Percentiles rank a stretch among this genome's conserved stretches.
Evolutionary conservation across 2,113 vertebrate species (phyloP).

Genomic region (Alethe castanea): DNA sequence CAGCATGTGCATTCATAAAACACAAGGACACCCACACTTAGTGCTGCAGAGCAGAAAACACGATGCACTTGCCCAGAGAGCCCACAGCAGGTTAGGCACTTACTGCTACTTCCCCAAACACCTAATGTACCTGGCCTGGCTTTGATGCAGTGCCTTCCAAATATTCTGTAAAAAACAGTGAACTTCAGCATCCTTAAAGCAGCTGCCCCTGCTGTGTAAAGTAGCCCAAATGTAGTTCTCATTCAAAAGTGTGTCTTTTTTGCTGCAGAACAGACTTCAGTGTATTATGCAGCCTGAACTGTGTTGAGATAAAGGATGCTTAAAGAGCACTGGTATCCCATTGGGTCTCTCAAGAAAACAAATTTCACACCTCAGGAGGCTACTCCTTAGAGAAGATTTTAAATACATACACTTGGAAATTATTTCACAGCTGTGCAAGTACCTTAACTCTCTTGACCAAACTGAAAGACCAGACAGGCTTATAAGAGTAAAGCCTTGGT

Average conservation of each 20-base stretch:
- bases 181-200: background rate
- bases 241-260: background rate
- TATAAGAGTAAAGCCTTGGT: background rate
- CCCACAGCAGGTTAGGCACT: conserved; percentile 11
- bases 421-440: background rate
- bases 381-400: background rate
- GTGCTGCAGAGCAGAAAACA: background rate
- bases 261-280: background rate
- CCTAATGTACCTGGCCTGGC: background rate
- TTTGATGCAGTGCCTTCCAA: background rate
- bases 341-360: background rate
- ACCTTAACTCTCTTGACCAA: background rate
- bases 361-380: background rate
- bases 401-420: background rate
- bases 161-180: background rate
- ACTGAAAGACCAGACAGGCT: background rate
- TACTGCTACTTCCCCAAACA: background rate
- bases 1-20: background rate
- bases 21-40: background rate
- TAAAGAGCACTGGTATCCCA: background rate
- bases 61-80: background rate
- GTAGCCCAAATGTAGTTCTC: background rate
- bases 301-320: background rate
- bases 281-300: background rate
- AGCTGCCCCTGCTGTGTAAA: background rate